Base-by-base conservation (phyloP, 1,140 invertebrate genomes). In the Formica exsecta region DNA sequence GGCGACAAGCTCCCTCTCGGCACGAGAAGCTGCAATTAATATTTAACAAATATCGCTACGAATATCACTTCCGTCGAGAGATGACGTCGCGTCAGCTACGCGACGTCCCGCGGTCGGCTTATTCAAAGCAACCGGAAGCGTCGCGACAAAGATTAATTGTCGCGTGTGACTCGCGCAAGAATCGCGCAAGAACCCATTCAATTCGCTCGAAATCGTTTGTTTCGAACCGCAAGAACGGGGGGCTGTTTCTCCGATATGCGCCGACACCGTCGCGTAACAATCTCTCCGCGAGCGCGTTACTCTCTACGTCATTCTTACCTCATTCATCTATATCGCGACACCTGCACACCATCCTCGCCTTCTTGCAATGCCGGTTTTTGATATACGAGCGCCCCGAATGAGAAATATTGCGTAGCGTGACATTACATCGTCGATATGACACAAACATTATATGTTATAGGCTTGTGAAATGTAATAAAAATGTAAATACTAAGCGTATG, bases 11-110 rank as follows among this genome's bases (percentile, higher is more conserved):
- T 19, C 4, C 5, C 48, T 19, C 48, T 19, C 64, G 54, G 76
- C 64, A 79, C 76, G 76, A 79, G 76, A 79, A 79, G 76, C 19
- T 36, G 76, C 76, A 79, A 79, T 79, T 79, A 79, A 79, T 79
- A 68, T 68, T 79, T 79, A 68, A 79, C 62, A 79, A 79, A 79
- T 79, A 79, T 79, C 32, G 76, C 76, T n/a, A 25, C 41, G 41
- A 79, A 68, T 48, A 68, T 79, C 76, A 54, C 64, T 68, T 66
- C 76, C 76, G 62, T 38, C 64, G 32, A 79, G 68, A 68, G 64
- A 79, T 68, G 76, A 79, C 62, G 76, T 51, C 64, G 64, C 76
- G 41, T 57, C 13, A n/a, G n/a, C 75, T n/a, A 65, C 61, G 61
- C 32, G 76, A 68, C 76, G 76, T 79, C 44, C 64, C n/a, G 44